Base-by-base conservation (phyloP, 2,888 invertebrate species). In the Alitta virens region DNA sequence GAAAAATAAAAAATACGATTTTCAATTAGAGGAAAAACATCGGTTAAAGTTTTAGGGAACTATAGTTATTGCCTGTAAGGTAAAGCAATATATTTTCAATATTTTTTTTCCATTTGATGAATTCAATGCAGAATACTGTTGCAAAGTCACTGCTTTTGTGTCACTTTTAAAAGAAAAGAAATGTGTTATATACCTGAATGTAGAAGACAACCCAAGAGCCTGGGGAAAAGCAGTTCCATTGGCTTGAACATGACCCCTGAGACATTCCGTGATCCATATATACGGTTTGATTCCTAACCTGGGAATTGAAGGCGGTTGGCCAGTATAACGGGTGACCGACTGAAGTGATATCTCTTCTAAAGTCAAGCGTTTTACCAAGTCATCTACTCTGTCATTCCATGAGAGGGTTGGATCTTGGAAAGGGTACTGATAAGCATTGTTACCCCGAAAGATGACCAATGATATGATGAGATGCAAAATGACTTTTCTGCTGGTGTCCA, bases 261-360 rank as follows among this genome's bases (percentile, higher is more conserved):
- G 67, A 68, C 79, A 79, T 63, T 79, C 79, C 1, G 77, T 78
- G 66, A 75, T 74, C 76, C 77, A 79, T 26, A 72, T 69, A 63
- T 77, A 78, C 0, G 77, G 76, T 16, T 68, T 68, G 24, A 79
- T 74, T 21, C 73, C 74, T n/a, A 79, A 71, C 21, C 77, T 67
- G 0, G 65, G 52, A 25, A 79, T 76, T n/a, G 75, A 70, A 16
- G 77, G 77, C 5, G 33, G 33, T 33, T 33, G 7, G 5, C 5
- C 33, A 12, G 5, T 7, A 33, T 33, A 33, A 7, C 5, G 12
- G 14, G 77, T 75, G 54, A 18, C 33, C 12, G 27, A 33, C 25
- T 21, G 21, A 2, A 9, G 3, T 23, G 21, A 16, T 12, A 79
- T 67, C 65, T 79, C 78, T 9, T 70, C 68, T 43, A 78, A 51